A percentile compares a stretch with the other conserved stretches of the same genome.
These are phyloP conservation scores for Ictalurus punctatus DNA, from an alignment of 2,113 vertebrate species.

Conservation along the genomic window DNA sequence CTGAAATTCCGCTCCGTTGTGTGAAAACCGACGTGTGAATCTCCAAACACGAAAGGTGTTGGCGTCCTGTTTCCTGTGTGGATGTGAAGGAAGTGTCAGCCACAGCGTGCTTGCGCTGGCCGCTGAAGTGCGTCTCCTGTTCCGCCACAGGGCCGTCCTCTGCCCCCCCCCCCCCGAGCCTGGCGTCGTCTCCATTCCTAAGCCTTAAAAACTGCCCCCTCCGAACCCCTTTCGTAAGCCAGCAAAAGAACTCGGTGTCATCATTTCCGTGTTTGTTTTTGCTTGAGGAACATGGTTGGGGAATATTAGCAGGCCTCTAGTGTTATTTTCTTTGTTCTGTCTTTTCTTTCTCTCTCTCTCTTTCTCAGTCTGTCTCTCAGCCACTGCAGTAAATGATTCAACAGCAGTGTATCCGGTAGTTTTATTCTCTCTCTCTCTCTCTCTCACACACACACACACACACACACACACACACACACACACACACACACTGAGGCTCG, in stretches of 20 bases:
- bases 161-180: not conserved
- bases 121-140: constrained; percentile 37
- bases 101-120: constrained; percentile 42
- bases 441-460: not conserved
- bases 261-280: not conserved
- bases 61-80: constrained; percentile 8
- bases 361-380: not conserved
- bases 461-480: constrained; percentile 3
- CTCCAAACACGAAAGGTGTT: not conserved
- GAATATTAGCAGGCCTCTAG: constrained; percentile 23
- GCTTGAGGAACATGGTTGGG: constrained; percentile 18
- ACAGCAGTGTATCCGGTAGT: not conserved
- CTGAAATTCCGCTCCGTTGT: not conserved
- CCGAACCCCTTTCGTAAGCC: constrained; percentile 27
- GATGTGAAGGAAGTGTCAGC: constrained; percentile 49
- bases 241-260: constrained; percentile 37
- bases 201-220: not conserved
- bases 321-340: constrained; percentile 14
- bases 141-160: constrained; percentile 28
- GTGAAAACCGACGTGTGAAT: not conserved
- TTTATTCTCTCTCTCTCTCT: not conserved
- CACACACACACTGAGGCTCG: not conserved
- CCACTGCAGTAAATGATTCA: constrained; percentile 30
- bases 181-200: not conserved
- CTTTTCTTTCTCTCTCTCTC: not conserved